Conservation (phyloP, 53 echinoderm and acorn worm species). For the Hippasteria phrygiana region DNA sequence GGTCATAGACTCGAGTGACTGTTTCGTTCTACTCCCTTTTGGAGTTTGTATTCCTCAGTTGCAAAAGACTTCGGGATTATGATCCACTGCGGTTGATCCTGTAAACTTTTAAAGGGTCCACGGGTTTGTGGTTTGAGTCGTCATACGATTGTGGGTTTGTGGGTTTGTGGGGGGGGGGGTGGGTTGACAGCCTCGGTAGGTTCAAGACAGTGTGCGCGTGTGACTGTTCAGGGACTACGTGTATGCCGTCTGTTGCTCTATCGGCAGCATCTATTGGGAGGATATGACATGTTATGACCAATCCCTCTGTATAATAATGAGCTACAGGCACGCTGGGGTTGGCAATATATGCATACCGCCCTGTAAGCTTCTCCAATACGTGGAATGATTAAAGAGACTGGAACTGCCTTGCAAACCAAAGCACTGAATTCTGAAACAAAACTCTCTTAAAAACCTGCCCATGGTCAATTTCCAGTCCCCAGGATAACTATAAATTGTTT, state of each 20-base stretch:
- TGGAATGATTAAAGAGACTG: too few relatives aligned
- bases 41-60: background rate
- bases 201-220: background rate
- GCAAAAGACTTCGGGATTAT: background rate
- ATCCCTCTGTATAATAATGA: conserved; percentile 40
- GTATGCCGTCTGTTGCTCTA: background rate
- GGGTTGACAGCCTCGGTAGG: background rate
- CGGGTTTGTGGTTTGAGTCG: background rate
- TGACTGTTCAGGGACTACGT: conserved; percentile 1
- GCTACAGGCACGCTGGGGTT: conserved; percentile 8
- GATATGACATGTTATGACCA: conserved; percentile 65
- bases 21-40: background rate
- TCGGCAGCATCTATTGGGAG: conserved; percentile 19
- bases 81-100: background rate
- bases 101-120: conserved; percentile 13
- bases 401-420: too few relatives aligned
- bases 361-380: too few relatives aligned
- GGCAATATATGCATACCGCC: background rate
- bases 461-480: too few relatives aligned
- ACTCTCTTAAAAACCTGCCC: too few relatives aligned
- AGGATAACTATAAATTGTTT: too few relatives aligned
- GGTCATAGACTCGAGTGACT: background rate
- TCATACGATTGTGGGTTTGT: background rate
- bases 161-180: background rate
- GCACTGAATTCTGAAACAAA: too few relatives aligned